Evolutionary conservation across 2,888 invertebrate genomes (phyloP), one percentile per base, ranked within the genome.

Genomic region (Hypomecis punctinalis): DNA sequence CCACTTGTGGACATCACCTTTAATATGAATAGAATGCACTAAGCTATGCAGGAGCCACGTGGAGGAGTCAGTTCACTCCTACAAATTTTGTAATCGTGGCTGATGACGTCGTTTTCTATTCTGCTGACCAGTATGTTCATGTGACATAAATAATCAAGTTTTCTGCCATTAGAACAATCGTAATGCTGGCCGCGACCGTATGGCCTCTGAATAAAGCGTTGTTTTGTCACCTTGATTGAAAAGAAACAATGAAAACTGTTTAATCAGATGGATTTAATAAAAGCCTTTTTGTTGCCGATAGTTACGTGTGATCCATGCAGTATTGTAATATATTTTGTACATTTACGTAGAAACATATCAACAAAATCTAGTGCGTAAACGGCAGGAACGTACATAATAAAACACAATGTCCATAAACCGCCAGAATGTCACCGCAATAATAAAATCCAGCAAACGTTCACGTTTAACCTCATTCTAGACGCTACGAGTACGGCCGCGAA

Each of bases 401-500:
- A 48, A 39, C 10, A 59, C 39, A 13, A 40, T 23, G 63, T 47
- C 60, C 58, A 59, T 48, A 61, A 66, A 67, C 61, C 36, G 46
- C 55, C 6, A 46, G 55, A 66, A 68, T 69, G 61, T 64, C 67
- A 61, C 36, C 58, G 69, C 60, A 61, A 66, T 69, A 61, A 65
- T 69, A 68, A 69, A 67, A 65, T 52, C 60, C 45, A 65, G 60
- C 58, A 51, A 67, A 63, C 61, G 61, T 67, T 46, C 53, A 67
- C 61, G 63, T 60, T 57, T 63, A 67, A 61, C 67, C 67, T 61
- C 57, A 60, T 63, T 67, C 42, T 36, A 39, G 58, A 45, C 39
- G 53, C 48, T 49, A 39, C 42, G 63, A 60, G 60, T 52, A 55
- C 57, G 53, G 66, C 66, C 68, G 67, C 71, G 73, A 76, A 73